phyloP scores from a whole-genome alignment of 2,888 invertebrate genomes.

The Polymixis lichenea region DNA sequence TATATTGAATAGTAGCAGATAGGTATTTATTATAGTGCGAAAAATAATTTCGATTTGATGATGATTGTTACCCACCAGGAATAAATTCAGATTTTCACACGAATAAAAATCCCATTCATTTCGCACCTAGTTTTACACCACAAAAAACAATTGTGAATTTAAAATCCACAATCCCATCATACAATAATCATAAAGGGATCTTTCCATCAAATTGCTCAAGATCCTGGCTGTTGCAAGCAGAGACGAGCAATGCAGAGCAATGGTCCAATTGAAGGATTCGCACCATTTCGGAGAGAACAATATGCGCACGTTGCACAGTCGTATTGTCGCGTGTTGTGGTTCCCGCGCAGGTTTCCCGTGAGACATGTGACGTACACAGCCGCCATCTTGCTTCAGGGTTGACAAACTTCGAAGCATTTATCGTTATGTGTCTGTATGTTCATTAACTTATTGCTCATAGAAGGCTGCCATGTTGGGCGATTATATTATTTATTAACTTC shows the following conservation, averaged over 20 bases:
- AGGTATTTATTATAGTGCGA: neutral
- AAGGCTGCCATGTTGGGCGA: too few relatives aligned
- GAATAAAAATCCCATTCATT: neutral
- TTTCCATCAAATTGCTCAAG: constrained; percentile 51
- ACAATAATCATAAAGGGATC: constrained; percentile 48
- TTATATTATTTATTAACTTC: neutral
- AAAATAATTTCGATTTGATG: too few relatives aligned
- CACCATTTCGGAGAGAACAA: constrained; percentile 71
- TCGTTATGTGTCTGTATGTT: neutral
- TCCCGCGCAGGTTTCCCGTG: constrained; percentile 67
- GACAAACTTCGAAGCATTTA: constrained; percentile 11
- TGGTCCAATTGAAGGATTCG: constrained; percentile 57
- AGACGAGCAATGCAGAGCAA: constrained; percentile 14
- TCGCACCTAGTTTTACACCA: neutral
- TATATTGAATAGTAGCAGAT: neutral
- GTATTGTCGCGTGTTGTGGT: constrained; percentile 67
- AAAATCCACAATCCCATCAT: constrained; percentile 49
- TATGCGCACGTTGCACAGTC: constrained; percentile 68
- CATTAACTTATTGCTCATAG: neutral
- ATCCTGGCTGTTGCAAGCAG: constrained; percentile 57
- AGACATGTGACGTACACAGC: constrained; percentile 54
- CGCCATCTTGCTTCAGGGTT: constrained; percentile 46
- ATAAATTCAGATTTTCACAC: constrained; percentile 34
- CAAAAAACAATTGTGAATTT: constrained; percentile 46
- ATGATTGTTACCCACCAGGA: neutral